A percentile compares a stretch with the other conserved stretches of the same genome.
Conservation (phyloP, 92 coral and sea anemone genomes). For the Zoanthus solanderi region DNA sequence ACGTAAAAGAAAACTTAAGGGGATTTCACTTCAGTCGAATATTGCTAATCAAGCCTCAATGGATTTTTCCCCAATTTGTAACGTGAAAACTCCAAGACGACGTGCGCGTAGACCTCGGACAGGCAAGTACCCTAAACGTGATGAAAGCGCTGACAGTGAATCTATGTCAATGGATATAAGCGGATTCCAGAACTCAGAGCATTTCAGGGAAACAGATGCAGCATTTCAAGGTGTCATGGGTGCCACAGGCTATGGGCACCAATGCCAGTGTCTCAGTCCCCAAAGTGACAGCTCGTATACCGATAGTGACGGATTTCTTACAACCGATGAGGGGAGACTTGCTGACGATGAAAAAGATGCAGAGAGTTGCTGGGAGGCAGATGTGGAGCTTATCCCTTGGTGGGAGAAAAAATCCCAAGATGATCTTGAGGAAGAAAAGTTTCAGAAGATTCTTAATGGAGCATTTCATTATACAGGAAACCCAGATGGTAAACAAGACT, state of each 20-base stretch:
- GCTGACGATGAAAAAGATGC: slow-evolving; percentile 93
- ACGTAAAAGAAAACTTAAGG: slow-evolving; percentile 85
- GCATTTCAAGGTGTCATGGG: slow-evolving; percentile 31
- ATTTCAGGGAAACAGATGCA: slow-evolving; percentile 30
- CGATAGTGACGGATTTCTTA: slow-evolving; percentile 90
- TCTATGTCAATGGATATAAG: slow-evolving; percentile 40
- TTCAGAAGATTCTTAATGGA: slow-evolving; percentile 84
- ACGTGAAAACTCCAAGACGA: slow-evolving; percentile 18
- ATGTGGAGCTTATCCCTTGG: slow-evolving; percentile 73
- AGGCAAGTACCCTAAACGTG: slow-evolving; percentile 38
- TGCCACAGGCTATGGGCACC: slow-evolving; percentile 19
- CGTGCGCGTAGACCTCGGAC: slow-evolving; percentile 43
- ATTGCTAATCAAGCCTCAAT: slow-evolving; percentile 24
- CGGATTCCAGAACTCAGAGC: slow-evolving; percentile 38
- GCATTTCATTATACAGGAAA: slow-evolving; percentile 76
- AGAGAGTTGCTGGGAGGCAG: slow-evolving; percentile 95
- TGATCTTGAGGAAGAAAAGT: slow-evolving; percentile 85
- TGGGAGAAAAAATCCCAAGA: slow-evolving; percentile 70
- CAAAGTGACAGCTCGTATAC: slow-evolving; percentile 71
- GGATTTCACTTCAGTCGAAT: slow-evolving; percentile 57
- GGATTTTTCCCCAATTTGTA: slow-evolving; percentile 43
- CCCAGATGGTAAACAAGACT: slow-evolving; percentile 39
- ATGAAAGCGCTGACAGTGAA: slow-evolving; percentile 26
- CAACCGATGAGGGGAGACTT: slow-evolving; percentile 96
- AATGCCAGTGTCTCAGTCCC: slow-evolving; percentile 29